Evolutionary conservation across 2,113 vertebrate species (phyloP), one percentile per base, ranked within the genome.

Genomic region (Hiodon alosoides): DNA sequence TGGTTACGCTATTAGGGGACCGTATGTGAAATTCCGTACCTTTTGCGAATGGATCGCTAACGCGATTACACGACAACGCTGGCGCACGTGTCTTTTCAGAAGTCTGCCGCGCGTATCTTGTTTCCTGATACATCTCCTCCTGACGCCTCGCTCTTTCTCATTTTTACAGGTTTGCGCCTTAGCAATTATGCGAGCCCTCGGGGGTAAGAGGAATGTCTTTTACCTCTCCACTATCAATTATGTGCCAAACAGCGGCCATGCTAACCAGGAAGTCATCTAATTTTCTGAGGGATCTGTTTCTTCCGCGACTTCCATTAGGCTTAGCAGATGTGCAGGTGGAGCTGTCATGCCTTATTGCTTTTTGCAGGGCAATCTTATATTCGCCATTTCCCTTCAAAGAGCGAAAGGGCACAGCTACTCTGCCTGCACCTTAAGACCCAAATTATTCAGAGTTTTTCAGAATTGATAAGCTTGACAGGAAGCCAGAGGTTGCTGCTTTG

Each of bases 161-260:
- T 71, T 67, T 65, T 69, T 72, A 75, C 75, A 82, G 81, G 84
- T 86, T 83, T 79, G 79, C 85, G 58, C 85, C 79, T 62, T 83
- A 78, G 80, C 81, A 86, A 86, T 89, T 81, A 85, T 75, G 74
- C 61, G 76, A 76, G 77, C 83, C 62, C 81, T 83, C 74, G 0
- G 59, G 81, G 80, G 78, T 46, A 77, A 51, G 77, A 75, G 78
- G 78, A 67, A 83, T 78, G 83, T 79, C 83, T 88, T 88, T 89
- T 88, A 87, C 85, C 82, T 86, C 83, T 86, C 77, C 84, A 84
- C 85, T 83, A 85, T 85, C 86, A 89, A 85, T 86, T 87, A 84
- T 81, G 80, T 70, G 73, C 77, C 83, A 83, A 88, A 87, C 85
- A 89, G 86, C 79, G 79, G 78, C 77, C 75, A 61, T 77, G 57